Evolutionary conservation across 1,140 invertebrate species (phyloP), one percentile per base, ranked within the genome.

Genomic region (Heliconius hermathena): DNA sequence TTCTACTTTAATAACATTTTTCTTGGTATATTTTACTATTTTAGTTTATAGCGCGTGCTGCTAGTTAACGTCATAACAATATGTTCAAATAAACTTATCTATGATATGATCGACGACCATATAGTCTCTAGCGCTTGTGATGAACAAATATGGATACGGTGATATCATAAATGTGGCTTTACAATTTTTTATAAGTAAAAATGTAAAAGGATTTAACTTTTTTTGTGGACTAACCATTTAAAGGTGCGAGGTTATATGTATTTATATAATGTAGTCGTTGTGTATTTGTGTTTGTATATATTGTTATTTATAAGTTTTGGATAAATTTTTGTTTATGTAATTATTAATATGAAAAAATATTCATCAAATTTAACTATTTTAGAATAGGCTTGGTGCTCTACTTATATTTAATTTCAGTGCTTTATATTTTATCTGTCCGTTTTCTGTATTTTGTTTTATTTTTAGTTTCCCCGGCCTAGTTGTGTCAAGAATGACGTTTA

Each of bases 31-130:
- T n/a, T 41, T 38, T 9, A 72, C 36, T n/a, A 41, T 20, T 9
- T n/a, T 41, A 72, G 22, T 41, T 11, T 22, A 36, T 16, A 66
- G 54, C 71, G 52, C 72, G 77, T 78, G 77, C 46, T 11, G 71
- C 38, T 71, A 18, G 26, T 76, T 87, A 88, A 86, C 82, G 85
- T 85, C 85, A 82, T 86, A 85, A 85, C 85, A 87, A 84, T 85
- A 85, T 87, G 85, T 84, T 87, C 81, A 70, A 78, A 82, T 82
- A 77, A 82, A 79, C 75, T 87, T 84, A 87, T 86, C 83, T 84
- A 77, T 75, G 75, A 81, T 73, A 57, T 83, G 79, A 87, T 87
- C 85, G 83, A 83, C 76, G 82, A 20, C 84, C 83, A 85, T 85
- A 85, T 85, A 82, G 82, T 70, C 71, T 70, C 73, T 33, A 60